These are phyloP conservation scores for Anguilla anguilla DNA, from an alignment of 2,797 vertebrate genomes.

Conservation along the genomic window DNA sequence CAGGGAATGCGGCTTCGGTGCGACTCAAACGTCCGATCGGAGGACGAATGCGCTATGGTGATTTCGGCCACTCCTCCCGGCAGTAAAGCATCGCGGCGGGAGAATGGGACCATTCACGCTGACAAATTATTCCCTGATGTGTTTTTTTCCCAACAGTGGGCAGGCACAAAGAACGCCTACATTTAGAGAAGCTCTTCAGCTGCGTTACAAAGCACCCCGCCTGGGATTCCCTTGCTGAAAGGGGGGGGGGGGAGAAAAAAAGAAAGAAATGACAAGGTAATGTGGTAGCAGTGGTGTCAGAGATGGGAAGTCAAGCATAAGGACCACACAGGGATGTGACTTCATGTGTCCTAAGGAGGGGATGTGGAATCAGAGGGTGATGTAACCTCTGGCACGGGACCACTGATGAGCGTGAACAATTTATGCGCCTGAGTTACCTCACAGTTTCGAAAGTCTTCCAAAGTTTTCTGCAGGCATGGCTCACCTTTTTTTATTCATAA, in stretches of 20 bases:
- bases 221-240: slow-evolving; percentile 44
- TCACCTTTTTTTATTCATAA: slow-evolving; percentile 8
- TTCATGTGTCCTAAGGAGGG: slow-evolving; percentile 47
- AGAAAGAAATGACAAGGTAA: slow-evolving; percentile 10
- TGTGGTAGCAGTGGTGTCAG: slow-evolving; percentile 37
- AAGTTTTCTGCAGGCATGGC: background rate
- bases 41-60: slow-evolving; percentile 49
- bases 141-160: slow-evolving; percentile 50
- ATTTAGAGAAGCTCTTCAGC: slow-evolving; percentile 51
- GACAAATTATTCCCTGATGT: slow-evolving; percentile 69
- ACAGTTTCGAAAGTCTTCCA: slow-evolving; percentile 13
- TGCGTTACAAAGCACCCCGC: slow-evolving; percentile 35
- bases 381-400: slow-evolving; percentile 33
- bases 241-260: background rate
- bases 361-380: slow-evolving; percentile 41
- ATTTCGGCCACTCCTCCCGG: slow-evolving; percentile 67
- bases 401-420: slow-evolving; percentile 7
- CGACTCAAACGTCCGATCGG: slow-evolving; percentile 13
- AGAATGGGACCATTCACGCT: slow-evolving; percentile 75
- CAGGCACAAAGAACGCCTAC: slow-evolving; percentile 65
- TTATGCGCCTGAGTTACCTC: slow-evolving; percentile 17
- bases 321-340: slow-evolving; percentile 45
- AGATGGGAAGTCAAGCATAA: slow-evolving; percentile 37
- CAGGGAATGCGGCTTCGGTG: background rate
- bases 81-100: slow-evolving; percentile 65